Conservation (phyloP, 2,888 invertebrate species). For the Lepeophtheirus nordmannii region DNA sequence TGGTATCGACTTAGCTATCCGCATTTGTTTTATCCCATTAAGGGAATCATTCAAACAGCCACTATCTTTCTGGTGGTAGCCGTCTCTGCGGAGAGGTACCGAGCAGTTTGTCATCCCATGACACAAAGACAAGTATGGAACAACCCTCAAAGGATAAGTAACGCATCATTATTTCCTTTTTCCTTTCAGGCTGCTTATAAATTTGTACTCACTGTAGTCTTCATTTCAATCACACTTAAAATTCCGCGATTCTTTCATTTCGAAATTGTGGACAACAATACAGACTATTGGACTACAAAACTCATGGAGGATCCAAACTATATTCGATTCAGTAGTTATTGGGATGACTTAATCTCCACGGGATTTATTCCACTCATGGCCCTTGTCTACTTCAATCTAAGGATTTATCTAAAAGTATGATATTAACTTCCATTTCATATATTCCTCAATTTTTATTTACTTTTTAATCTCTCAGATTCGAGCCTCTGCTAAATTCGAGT, state of each 20-base stretch:
- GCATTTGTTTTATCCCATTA: slow-evolving; percentile 7
- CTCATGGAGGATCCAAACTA: slow-evolving; percentile 21
- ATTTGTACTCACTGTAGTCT: slow-evolving; percentile 1
- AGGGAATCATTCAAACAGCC: slow-evolving; percentile 6
- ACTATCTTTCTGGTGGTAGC: slow-evolving; percentile 11
- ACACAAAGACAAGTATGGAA: slow-evolving; percentile 4
- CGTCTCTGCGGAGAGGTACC: slow-evolving; percentile 6
- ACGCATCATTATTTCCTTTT: neutral
- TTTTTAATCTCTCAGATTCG: neutral
- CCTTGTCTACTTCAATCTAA: slow-evolving; percentile 8
- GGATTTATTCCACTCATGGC: slow-evolving; percentile 1
- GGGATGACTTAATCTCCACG: slow-evolving; percentile 17
- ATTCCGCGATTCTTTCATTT: slow-evolving; percentile 17
- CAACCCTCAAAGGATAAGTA: neutral
- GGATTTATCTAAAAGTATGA: slow-evolving; percentile 11
- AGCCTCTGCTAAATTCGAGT: slow-evolving; percentile 10
- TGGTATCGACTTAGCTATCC: slow-evolving; percentile 10
- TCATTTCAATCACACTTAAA: slow-evolving; percentile 1
- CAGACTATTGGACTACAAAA: slow-evolving; percentile 14
- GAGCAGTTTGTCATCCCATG: slow-evolving; percentile 15
- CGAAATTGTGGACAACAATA: slow-evolving; percentile 10
- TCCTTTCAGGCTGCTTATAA: slow-evolving; percentile 1
- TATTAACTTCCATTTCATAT: neutral
- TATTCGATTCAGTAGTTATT: slow-evolving; percentile 20
- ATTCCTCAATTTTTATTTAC: neutral